Evolutionary conservation across 2,888 invertebrate species (phyloP).

Genomic region (Archips crataeganus): DNA sequence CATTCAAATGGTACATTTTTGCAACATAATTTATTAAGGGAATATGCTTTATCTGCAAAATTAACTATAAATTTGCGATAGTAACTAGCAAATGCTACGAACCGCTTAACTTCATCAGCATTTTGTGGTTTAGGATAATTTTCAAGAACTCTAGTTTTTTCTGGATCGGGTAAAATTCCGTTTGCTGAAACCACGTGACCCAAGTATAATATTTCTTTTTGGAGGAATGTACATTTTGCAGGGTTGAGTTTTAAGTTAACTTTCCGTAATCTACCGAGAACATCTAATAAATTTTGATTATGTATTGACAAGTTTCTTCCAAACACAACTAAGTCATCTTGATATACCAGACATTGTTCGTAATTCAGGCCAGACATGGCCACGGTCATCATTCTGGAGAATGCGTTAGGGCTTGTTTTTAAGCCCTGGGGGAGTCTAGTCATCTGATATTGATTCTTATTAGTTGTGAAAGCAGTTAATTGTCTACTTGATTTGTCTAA

Average conservation of each 20-base stretch:
- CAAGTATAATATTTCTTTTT: too few species aligned
- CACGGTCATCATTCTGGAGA: slow-evolving; percentile 17
- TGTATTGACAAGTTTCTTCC: background rate
- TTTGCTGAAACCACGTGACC: too few species aligned
- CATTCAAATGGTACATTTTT: slow-evolving; percentile 22
- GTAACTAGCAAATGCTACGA: too few species aligned
- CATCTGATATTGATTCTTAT: slow-evolving; percentile 1
- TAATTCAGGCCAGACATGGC: slow-evolving; percentile 16
- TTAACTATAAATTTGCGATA: too few species aligned
- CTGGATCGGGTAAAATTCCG: too few species aligned
- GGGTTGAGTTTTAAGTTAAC: too few species aligned
- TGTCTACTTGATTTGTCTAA: slow-evolving; percentile 1
- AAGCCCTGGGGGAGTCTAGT: slow-evolving; percentile 9
- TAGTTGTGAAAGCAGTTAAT: slow-evolving; percentile 1
- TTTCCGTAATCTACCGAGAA: background rate
- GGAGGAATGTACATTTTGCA: too few species aligned
- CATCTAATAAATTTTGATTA: background rate
- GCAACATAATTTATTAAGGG: slow-evolving; percentile 9
- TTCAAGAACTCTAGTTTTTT: too few species aligned
- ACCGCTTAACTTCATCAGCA: too few species aligned
- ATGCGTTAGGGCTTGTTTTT: slow-evolving; percentile 25
- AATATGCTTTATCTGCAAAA: slow-evolving; percentile 11
- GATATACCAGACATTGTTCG: background rate
- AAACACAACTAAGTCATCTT: background rate
- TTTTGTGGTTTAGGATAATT: too few species aligned